A percentile compares a stretch with the other conserved stretches of the same genome.
These are phyloP conservation scores for Tachycineta bicolor DNA, from an alignment of 2,113 vertebrate genomes.

Conservation along the genomic window DNA sequence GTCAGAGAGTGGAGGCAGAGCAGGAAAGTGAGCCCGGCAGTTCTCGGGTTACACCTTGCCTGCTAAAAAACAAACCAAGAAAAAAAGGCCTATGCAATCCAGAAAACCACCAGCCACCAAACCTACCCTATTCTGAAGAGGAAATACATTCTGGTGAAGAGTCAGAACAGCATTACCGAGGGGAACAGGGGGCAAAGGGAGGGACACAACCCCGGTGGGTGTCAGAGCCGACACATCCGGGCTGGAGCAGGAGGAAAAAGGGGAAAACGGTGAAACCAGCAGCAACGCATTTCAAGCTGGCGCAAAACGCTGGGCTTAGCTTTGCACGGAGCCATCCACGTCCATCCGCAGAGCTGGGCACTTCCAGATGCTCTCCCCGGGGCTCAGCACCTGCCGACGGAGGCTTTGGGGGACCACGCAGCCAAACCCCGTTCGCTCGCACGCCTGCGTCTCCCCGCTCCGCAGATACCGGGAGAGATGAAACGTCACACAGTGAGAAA, in stretches of 20 bases:
- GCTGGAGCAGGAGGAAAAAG: background rate
- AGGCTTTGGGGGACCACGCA: background rate
- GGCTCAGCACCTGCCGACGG: background rate
- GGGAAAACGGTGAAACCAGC: background rate
- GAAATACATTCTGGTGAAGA: constrained; percentile 48
- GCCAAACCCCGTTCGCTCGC: background rate
- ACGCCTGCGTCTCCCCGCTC: background rate
- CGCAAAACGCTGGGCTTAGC: background rate
- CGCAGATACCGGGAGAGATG: background rate
- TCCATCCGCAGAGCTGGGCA: background rate
- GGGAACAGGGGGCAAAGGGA: background rate
- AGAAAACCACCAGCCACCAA: constrained; percentile 5
- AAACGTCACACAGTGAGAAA: background rate
- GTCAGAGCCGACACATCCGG: background rate
- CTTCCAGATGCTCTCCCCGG: background rate
- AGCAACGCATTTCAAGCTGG: background rate
- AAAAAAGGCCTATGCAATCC: constrained; percentile 23
- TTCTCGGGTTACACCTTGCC: background rate
- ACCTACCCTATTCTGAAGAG: background rate
- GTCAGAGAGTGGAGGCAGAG: constrained; percentile 48
- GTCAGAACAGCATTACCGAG: background rate
- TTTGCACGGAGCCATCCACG: background rate
- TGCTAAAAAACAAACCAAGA: background rate
- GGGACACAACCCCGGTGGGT: background rate
- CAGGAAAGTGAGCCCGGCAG: background rate